Conservation (phyloP, 2,888 invertebrate species). For the Bhutanitis thaidina region DNA sequence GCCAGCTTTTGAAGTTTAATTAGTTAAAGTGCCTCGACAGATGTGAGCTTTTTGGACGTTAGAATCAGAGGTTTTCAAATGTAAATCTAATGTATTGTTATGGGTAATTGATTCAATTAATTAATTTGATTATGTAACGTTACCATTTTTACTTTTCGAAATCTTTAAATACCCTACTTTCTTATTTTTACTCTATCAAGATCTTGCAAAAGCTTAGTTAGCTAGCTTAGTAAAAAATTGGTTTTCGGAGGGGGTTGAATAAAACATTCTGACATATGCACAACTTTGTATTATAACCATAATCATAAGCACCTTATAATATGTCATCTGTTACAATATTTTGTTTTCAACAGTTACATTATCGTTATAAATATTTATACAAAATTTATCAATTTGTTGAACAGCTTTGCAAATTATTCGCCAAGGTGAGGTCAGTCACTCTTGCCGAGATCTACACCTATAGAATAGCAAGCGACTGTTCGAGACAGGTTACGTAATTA, state of each 20-base stretch:
- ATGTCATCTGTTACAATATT: slow-evolving; percentile 76
- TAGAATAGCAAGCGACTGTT: slow-evolving; percentile 24
- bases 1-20: too few relatives aligned
- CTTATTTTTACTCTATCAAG: too few relatives aligned
- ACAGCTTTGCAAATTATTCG: slow-evolving; percentile 62
- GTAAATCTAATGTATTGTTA: too few relatives aligned
- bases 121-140: too few relatives aligned
- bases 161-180: too few relatives aligned
- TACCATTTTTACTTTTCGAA: too few relatives aligned
- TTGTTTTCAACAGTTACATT: slow-evolving; percentile 73
- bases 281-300: slow-evolving; percentile 80
- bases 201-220: too few relatives aligned
- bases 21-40: too few relatives aligned
- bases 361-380: slow-evolving; percentile 77
- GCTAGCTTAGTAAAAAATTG: too few relatives aligned
- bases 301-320: slow-evolving; percentile 79
- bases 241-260: slow-evolving; percentile 22
- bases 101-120: too few relatives aligned
- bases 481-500: slow-evolving; percentile 13
- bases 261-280: slow-evolving; percentile 54
- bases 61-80: too few relatives aligned
- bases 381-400: slow-evolving; percentile 70
- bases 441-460: slow-evolving; percentile 1
- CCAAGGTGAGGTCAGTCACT: slow-evolving; percentile 43
- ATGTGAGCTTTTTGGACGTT: too few relatives aligned